Percentiles rank a stretch among this genome's conserved stretches.
These are phyloP conservation scores for Hyaena hyaena DNA, from an alignment of 2,113 vertebrate genomes.

Conservation along the genomic window DNA sequence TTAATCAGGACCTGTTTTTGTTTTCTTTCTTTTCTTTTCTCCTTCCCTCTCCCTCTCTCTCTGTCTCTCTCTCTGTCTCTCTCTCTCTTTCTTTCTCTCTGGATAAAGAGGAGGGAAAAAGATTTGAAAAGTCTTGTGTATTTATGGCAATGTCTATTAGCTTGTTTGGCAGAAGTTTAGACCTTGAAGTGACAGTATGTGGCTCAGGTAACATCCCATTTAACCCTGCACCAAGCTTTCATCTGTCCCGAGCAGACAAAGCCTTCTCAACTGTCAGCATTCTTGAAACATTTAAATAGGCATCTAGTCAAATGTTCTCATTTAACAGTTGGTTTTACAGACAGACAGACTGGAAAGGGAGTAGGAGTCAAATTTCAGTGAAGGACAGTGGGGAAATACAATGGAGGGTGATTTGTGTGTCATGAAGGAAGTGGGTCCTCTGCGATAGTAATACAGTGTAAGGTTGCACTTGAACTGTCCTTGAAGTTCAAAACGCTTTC, in stretches of 20 bases:
- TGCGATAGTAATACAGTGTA: rapidly evolving
- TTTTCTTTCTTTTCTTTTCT: not conserved
- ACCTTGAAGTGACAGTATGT: not conserved
- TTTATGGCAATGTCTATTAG: not conserved
- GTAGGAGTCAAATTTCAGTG: not conserved
- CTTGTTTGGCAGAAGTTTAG: not conserved
- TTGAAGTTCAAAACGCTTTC: not conserved
- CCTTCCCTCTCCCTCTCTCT: too few relatives aligned
- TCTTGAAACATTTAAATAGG: not conserved
- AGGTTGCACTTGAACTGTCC: not conserved
- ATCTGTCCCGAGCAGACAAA: constrained; percentile 47
- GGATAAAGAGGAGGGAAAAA: not conserved
- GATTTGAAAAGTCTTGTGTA: not conserved
- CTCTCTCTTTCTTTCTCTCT: too few relatives aligned
- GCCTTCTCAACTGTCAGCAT: not conserved
- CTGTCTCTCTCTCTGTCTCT: too few relatives aligned
- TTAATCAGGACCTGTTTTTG: not conserved
- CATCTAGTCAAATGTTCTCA: not conserved
- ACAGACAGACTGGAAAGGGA: not conserved
- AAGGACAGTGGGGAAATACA: not conserved
- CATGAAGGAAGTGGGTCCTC: not conserved
- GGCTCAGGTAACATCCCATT: not conserved
- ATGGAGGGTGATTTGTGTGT: not conserved
- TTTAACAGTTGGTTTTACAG: not conserved
- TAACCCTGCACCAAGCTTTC: not conserved